Conservation (phyloP, 2,888 invertebrate species). For the Orthosia gothica region DNA sequence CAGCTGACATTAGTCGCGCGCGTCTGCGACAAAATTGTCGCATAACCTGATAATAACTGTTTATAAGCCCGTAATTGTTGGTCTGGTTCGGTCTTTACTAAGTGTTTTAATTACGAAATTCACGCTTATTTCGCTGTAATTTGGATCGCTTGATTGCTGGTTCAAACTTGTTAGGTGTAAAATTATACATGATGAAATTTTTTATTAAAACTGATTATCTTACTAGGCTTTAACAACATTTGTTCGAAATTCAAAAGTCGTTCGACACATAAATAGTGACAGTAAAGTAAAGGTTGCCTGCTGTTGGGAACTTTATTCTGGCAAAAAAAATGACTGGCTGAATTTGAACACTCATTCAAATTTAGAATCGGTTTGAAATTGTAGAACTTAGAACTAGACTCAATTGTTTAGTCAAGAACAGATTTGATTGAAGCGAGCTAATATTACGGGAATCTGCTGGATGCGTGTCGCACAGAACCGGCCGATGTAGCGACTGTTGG, state of each 20-base stretch:
- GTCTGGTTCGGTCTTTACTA: slow-evolving; percentile 11
- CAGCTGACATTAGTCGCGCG: slow-evolving; percentile 52
- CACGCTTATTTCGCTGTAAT: not conserved
- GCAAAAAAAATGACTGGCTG: too few species aligned
- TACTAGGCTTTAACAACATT: too few species aligned
- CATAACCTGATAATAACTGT: slow-evolving; percentile 28
- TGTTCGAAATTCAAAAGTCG: not conserved
- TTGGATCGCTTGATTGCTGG: not conserved
- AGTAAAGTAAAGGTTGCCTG: not conserved
- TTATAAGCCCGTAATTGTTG: slow-evolving; percentile 38
- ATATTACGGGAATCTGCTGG: too few species aligned
- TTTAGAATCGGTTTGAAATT: too few species aligned
- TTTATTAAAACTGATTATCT: not conserved
- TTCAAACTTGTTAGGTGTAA: not conserved
- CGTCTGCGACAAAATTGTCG: slow-evolving; percentile 43
- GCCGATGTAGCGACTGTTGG: too few species aligned
- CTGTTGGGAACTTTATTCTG: too few species aligned
- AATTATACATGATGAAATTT: not conserved
- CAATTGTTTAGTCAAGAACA: too few species aligned
- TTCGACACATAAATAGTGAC: not conserved
- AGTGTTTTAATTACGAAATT: slow-evolving; percentile 30
- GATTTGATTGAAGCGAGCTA: too few species aligned
- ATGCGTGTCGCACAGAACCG: too few species aligned
- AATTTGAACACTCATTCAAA: too few species aligned
- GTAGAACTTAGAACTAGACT: too few species aligned